Base-by-base conservation (phyloP, 2,113 vertebrate species). In the Epinephelus lanceolatus region DNA sequence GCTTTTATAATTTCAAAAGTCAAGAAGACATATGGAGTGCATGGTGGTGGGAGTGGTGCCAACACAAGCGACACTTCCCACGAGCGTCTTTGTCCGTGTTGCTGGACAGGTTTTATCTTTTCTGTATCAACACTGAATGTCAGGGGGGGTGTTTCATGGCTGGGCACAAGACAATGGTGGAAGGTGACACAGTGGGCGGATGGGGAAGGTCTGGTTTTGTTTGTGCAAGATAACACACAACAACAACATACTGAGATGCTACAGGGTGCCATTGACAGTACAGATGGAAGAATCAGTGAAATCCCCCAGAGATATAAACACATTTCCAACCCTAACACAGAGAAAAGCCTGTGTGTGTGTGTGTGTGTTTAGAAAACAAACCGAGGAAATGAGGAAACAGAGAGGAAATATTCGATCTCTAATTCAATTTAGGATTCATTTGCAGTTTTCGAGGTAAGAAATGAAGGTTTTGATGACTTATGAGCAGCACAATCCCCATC, bases 201-300 rank as follows among this genome's bases (percentile, higher is more conserved):
- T 49, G 56, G 23, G 3, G 10, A 8, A 19, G 27, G 33, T 78
- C 23, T 76, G 63, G 33, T 75, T 84, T 79, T 71, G 62, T 72
- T 83, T 82, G 89, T 80, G 84, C 60, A 76, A 88, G 71, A 88
- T 84, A 81, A 91, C 91, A 94, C 75, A 61, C 68, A 86, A 61
- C 37, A 79, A 88, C 80, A 91, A 94, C 90, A 93, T 81, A 92
- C 79, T 86, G 89, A 85, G 86, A 91, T 84, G 83, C 88, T 87
- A 86, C 78, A 61, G 77, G 79, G 88, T 79, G 87, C 86, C 81
- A 88, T 42, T 88, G 80, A 93, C 88, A 83, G 85, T 87, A 91
- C 91, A 92, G 93, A 94, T 95, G 94, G 94, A 94, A 95, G 93
- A 93, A 94, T 89, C 92, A 61, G 90, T 78, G 84, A 91, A 91